phyloP scores from a whole-genome alignment of 2,888 invertebrate genomes.

The Itoplectis maculator region DNA sequence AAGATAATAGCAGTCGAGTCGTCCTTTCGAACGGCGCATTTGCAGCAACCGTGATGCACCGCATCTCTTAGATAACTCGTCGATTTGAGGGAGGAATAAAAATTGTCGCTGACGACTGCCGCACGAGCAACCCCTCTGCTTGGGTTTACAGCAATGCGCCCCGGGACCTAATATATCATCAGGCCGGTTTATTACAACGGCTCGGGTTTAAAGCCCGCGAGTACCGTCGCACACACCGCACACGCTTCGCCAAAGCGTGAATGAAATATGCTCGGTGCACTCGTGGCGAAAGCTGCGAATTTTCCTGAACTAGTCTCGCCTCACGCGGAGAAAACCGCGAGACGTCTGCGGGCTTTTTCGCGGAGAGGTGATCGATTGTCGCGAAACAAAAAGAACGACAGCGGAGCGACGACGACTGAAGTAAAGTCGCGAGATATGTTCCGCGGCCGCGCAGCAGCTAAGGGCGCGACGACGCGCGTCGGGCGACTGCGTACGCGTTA shows the following conservation, averaged over 20 bases:
- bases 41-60: too few species aligned
- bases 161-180: slow-evolving; percentile 61
- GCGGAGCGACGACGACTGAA: background rate
- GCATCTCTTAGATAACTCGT: background rate
- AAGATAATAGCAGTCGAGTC: slow-evolving; percentile 14
- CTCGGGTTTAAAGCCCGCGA: slow-evolving; percentile 37
- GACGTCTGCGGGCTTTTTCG: slow-evolving; percentile 39
- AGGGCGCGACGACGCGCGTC: background rate
- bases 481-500: too few species aligned
- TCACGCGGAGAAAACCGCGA: slow-evolving; percentile 28
- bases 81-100: background rate
- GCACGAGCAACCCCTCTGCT: slow-evolving; percentile 36
- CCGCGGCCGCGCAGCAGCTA: background rate
- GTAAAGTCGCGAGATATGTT: background rate
- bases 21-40: background rate
- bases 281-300: slow-evolving; percentile 25
- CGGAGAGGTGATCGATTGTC: slow-evolving; percentile 59
- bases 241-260: slow-evolving; percentile 56
- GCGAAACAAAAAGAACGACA: slow-evolving; percentile 17
- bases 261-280: slow-evolving; percentile 61
- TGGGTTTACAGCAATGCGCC: background rate
- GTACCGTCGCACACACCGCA: slow-evolving; percentile 18
- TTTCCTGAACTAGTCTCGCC: slow-evolving; percentile 18
- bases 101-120: slow-evolving; percentile 3
- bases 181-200: slow-evolving; percentile 57